phyloP scores from a whole-genome alignment of 2,113 vertebrate genomes.

The Apus apus region DNA sequence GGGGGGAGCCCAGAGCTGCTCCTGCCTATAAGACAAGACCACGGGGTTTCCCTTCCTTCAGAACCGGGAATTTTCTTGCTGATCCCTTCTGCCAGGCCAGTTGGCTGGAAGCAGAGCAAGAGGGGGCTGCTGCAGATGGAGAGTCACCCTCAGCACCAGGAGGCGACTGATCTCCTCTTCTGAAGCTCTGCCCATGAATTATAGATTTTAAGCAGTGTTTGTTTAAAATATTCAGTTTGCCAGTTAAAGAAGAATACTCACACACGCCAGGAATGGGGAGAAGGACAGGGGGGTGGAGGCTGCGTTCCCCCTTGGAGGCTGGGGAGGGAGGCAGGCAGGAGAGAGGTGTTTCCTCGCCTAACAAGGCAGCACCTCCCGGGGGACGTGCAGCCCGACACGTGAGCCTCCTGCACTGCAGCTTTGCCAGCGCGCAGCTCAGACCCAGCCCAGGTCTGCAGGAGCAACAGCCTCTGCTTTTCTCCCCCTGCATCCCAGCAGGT shows the following conservation, averaged over 20 bases:
- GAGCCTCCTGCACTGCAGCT: constrained; percentile 16
- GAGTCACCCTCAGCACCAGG: constrained; percentile 4
- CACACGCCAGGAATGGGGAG: not conserved
- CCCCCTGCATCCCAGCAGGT: not conserved
- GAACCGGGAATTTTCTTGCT: not conserved
- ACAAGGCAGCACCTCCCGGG: not conserved
- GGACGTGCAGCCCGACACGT: not conserved
- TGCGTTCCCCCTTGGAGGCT: not conserved
- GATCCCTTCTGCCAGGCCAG: not conserved
- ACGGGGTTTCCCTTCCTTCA: not conserved
- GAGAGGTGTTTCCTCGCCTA: not conserved
- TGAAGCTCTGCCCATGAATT: constrained; percentile 64
- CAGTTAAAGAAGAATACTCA: constrained; percentile 64
- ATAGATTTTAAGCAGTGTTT: constrained; percentile 70
- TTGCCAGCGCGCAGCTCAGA: not conserved
- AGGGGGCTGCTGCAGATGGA: constrained; percentile 4
- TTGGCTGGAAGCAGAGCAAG: not conserved
- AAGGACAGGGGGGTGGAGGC: not conserved
- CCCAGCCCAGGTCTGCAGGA: not conserved
- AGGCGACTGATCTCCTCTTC: constrained; percentile 48
- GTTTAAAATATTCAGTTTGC: constrained; percentile 68
- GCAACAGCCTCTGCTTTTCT: not conserved
- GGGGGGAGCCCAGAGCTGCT: not conserved
- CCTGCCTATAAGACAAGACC: not conserved
- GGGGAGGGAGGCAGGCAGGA: not conserved